Evolutionary conservation across 2,888 invertebrate genomes (phyloP).

Genomic region (Anarsia innoxiella): DNA sequence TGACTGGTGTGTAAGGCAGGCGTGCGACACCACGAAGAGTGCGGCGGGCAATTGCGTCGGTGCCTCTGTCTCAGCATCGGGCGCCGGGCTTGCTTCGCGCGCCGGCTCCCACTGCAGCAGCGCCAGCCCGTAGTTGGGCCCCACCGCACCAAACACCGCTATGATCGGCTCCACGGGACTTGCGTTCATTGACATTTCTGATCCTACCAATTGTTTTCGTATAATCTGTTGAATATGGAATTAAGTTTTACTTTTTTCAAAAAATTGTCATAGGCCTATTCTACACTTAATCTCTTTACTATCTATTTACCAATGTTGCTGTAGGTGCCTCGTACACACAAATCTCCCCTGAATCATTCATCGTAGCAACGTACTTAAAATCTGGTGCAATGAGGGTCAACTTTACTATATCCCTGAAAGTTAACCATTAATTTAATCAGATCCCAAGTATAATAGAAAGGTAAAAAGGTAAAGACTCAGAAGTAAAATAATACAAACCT

Average conservation of each 20-base stretch:
- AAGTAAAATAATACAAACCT: no score
- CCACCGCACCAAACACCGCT: constrained; percentile 42
- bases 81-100: constrained; percentile 14
- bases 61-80: no score
- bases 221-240: no score
- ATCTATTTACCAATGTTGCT: not conserved
- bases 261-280: no score
- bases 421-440: not conserved
- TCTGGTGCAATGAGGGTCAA: constrained; percentile 56
- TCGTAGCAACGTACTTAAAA: constrained; percentile 37
- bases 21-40: no score
- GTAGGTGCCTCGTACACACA: constrained; percentile 42
- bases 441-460: no score
- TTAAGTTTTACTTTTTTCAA: no score
- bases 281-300: no score
- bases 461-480: no score
- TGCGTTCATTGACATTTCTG: constrained; percentile 44
- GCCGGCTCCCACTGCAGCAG: constrained; percentile 28
- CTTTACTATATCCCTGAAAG: constrained; percentile 46
- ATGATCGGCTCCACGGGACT: constrained; percentile 53
- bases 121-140: constrained; percentile 46
- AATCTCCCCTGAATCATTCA: constrained; percentile 39
- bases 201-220: no score
- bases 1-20: constrained; percentile 59
- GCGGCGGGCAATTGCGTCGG: no score